Conservation (phyloP, 2,113 vertebrate genomes). For the Sus scrofa region T2T-Sscrofa CM000830.6:86009501-86010000, state of each 20-base stretch:
- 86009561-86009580: neutral
- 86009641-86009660: neutral
- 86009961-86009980: neutral
- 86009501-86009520: neutral
- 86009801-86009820: neutral
- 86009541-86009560: neutral
- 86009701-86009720: neutral
- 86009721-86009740: neutral
- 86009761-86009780: neutral
- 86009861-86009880: neutral
- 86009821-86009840: neutral
- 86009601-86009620: neutral
- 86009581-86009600: neutral
- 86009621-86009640: neutral
- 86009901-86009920: neutral
- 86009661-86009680: neutral
- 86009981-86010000: neutral
- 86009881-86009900: neutral
- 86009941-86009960: neutral
- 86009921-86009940: neutral
- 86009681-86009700: fast-evolving
- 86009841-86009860: neutral
- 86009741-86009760: neutral
- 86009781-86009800: neutral
- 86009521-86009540: neutral